Evolutionary conservation across 2,797 vertebrate genomes (phyloP).

Genomic region (Microchirus variegatus): DNA sequence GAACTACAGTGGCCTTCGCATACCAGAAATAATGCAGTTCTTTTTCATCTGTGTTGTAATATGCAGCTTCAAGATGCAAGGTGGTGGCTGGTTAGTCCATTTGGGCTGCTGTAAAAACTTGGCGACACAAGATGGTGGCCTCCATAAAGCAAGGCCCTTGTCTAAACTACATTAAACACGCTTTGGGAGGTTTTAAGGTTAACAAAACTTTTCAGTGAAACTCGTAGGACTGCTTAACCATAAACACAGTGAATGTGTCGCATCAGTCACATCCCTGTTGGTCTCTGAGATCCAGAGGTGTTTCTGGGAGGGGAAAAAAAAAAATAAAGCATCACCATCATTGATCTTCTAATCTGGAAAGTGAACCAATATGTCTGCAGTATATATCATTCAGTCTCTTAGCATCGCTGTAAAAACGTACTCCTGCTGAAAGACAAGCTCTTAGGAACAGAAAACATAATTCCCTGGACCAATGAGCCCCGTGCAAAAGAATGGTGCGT

Average conservation of each 20-base stretch:
- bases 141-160: too few species aligned
- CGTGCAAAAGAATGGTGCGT: conserved; percentile 36
- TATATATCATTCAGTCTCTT: conserved; percentile 50
- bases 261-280: conserved; percentile 44
- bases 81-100: too few species aligned
- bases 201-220: conserved; percentile 20
- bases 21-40: too few species aligned
- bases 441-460: conserved; percentile 55
- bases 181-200: too few species aligned
- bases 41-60: too few species aligned
- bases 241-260: conserved; percentile 1
- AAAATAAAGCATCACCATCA: conserved; percentile 43
- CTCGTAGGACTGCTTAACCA: conserved; percentile 7
- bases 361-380: conserved; percentile 49
- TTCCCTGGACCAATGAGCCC: conserved; percentile 45
- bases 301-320: not conserved
- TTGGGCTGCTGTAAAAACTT: too few species aligned
- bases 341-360: conserved; percentile 69
- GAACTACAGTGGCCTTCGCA: too few species aligned
- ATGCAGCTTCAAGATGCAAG: too few species aligned
- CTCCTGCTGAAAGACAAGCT: conserved; percentile 64
- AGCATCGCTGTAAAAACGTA: conserved; percentile 40
- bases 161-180: too few species aligned
- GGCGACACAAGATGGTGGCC: too few species aligned
- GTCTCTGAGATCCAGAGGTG: conserved; percentile 18